Evolutionary conservation across 2,113 vertebrate species (phyloP).

Genomic region (Ptilonorhynchus violaceus): DNA sequence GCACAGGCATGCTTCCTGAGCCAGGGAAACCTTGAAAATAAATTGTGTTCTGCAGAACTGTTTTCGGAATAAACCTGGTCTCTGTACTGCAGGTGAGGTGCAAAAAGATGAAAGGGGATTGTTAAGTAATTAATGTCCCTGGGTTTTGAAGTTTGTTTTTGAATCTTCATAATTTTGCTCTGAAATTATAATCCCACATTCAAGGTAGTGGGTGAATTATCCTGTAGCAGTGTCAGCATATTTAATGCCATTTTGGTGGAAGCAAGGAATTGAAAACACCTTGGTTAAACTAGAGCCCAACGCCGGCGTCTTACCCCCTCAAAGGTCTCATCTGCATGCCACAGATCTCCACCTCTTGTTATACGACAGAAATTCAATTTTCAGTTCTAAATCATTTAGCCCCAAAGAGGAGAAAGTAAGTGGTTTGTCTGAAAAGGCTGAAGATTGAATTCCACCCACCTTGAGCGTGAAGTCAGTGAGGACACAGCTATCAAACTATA

Average conservation of each 20-base stretch:
- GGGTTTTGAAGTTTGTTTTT: background rate
- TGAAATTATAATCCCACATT: background rate
- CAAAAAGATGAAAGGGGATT: background rate
- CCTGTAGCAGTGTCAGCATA: background rate
- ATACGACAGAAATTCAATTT: background rate
- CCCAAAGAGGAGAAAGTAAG: background rate
- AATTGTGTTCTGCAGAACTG: background rate
- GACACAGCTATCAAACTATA: background rate
- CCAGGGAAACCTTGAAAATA: background rate
- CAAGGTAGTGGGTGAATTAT: background rate
- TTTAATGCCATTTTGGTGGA: background rate
- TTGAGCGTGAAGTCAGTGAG: background rate
- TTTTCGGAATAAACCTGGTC: background rate
- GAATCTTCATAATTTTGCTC: background rate
- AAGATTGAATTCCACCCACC: background rate
- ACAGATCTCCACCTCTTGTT: background rate
- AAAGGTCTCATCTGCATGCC: background rate
- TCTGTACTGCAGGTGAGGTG: background rate
- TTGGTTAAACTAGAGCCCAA: accelerated
- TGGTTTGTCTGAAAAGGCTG: background rate
- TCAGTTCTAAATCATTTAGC: background rate
- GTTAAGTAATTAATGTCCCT: background rate
- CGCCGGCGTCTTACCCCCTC: background rate
- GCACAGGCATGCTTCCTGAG: background rate
- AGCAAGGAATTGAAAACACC: background rate